Conservation (phyloP, 1,140 invertebrate genomes). For the Oryzaephilus surinamensis region DNA sequence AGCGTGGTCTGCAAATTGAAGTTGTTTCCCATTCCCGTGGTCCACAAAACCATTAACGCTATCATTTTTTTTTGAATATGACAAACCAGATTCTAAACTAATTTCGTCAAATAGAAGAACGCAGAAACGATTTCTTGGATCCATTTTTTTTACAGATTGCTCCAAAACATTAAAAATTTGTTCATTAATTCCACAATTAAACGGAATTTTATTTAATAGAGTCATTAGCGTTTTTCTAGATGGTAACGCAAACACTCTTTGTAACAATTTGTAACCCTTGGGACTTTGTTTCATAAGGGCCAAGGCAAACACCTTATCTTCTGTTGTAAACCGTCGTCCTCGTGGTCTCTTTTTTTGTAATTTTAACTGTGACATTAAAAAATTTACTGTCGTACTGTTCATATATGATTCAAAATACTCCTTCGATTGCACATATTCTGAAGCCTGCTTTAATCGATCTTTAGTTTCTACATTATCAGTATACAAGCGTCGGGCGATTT, state of each 20-base stretch:
- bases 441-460: too few relatives aligned
- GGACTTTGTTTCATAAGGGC: background rate
- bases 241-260: slow-evolving; percentile 3
- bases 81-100: background rate
- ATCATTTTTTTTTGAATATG: background rate
- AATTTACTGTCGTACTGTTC: too few relatives aligned
- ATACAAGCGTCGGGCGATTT: too few relatives aligned
- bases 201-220: slow-evolving; percentile 5
- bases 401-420: too few relatives aligned
- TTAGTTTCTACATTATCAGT: too few relatives aligned
- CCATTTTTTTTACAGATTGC: background rate
- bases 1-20: too few relatives aligned
- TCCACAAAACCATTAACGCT: too few relatives aligned
- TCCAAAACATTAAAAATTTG: slow-evolving; percentile 5
- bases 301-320: slow-evolving; percentile 1
- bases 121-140: background rate
- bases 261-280: background rate
- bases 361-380: background rate
- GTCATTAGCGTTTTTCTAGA: background rate
- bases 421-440: too few relatives aligned
- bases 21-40: too few relatives aligned
- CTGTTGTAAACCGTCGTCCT: background rate
- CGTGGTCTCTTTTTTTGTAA: background rate
- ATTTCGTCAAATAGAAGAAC: slow-evolving; percentile 12
- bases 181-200: slow-evolving; percentile 6